Percentiles rank a stretch among this genome's conserved stretches.
These are phyloP conservation scores for Sinella curviseta DNA, from an alignment of 1,140 invertebrate genomes.

Conservation along the genomic window DNA sequence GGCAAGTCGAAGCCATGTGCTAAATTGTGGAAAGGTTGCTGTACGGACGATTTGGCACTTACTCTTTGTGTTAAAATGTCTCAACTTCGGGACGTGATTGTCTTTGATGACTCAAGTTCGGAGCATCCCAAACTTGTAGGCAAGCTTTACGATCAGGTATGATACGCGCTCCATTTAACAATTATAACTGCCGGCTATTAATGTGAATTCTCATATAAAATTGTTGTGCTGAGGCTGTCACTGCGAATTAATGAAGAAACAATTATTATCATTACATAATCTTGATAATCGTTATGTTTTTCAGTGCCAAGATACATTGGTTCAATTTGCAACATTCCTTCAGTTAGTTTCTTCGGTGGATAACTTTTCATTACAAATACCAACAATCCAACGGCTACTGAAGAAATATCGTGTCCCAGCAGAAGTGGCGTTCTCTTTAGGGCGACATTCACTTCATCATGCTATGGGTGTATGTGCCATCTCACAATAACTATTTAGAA, in stretches of 20 bases:
- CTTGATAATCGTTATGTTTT: constrained; percentile 29
- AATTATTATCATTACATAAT: no score
- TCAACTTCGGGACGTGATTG: constrained; percentile 91
- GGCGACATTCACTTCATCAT: constrained; percentile 85
- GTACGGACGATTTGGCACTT: constrained; percentile 88
- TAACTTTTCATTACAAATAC: constrained; percentile 87
- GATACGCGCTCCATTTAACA: not conserved
- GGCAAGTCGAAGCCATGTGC: constrained; percentile 91
- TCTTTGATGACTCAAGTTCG: constrained; percentile 81
- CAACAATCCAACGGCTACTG: constrained; percentile 83
- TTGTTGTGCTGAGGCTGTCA: no score
- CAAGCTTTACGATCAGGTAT: constrained; percentile 60
- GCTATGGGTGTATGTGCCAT: constrained; percentile 83
- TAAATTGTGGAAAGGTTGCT: constrained; percentile 91
- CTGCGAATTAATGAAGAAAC: no score
- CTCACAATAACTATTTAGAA: no score
- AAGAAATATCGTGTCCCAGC: constrained; percentile 90
- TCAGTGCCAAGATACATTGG: constrained; percentile 96
- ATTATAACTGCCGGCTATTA: no score
- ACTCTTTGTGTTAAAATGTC: constrained; percentile 94
- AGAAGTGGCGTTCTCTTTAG: constrained; percentile 95
- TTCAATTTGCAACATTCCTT: constrained; percentile 96
- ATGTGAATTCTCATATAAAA: no score
- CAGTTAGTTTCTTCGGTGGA: constrained; percentile 89
- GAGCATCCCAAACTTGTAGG: constrained; percentile 91